Conservation (phyloP, 2,113 vertebrate species). For the Scartelaos histophorus region DNA sequence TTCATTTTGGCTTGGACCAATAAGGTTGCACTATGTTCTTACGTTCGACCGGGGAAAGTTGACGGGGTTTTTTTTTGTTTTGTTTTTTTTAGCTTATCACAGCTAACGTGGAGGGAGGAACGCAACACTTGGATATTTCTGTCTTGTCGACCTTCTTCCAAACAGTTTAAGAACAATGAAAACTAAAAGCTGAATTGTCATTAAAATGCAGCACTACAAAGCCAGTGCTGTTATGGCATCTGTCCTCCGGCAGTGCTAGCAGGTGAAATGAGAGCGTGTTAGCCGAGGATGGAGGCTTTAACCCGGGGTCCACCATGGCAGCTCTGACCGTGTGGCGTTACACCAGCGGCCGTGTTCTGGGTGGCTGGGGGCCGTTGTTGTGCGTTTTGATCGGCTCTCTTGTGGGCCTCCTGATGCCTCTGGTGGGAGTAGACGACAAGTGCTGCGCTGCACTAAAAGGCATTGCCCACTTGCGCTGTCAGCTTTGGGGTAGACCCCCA, state of each 20-base stretch:
- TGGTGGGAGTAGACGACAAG: conserved; percentile 80
- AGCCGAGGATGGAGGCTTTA: conserved; percentile 42
- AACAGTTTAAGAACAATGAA: not conserved
- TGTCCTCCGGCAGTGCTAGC: conserved; percentile 12
- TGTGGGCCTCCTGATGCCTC: conserved; percentile 81
- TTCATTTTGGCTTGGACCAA: conserved; percentile 41
- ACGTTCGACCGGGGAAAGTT: conserved; percentile 36
- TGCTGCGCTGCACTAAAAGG: conserved; percentile 77
- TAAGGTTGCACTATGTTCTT: conserved; percentile 35
- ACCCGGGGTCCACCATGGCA: conserved; percentile 70
- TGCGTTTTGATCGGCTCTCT: conserved; percentile 80
- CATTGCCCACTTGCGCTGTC: conserved; percentile 80
- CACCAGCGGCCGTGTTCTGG: conserved; percentile 75
- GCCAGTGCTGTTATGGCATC: conserved; percentile 8
- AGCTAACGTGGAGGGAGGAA: not conserved
- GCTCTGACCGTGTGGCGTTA: conserved; percentile 78
- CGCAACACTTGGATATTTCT: not conserved
- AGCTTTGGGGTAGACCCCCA: conserved; percentile 65
- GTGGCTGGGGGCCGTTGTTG: conserved; percentile 81
- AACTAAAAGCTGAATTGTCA: not conserved
- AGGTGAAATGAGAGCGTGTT: conserved; percentile 40
- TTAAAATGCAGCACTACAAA: not conserved
- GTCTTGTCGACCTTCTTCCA: not conserved
- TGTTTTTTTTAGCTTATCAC: conserved; percentile 23
- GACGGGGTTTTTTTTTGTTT: too few species aligned